Base-by-base conservation (phyloP, 2,797 vertebrate genomes). In the Diplodus puntazzo region DNA sequence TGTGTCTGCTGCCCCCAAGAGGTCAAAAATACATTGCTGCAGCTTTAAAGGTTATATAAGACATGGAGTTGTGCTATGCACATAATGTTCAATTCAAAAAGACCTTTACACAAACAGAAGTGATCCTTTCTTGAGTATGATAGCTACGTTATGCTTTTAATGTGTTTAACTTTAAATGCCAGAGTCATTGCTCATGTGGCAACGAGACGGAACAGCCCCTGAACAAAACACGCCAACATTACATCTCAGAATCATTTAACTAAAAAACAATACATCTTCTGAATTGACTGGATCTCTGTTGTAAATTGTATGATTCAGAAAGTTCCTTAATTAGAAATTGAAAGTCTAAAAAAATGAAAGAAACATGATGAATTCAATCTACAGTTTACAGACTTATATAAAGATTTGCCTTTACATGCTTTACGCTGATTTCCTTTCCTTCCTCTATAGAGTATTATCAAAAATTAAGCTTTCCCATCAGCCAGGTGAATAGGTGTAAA, bases 121-220 rank as follows among this genome's bases (percentile, higher is more conserved):
- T 25, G 0, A 57, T 63, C 18, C n/a, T 57, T n/a, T 62, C 27
- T 18, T 55, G 42, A 42, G 18, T 45, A 55, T 61, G 21, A 60
- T 39, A 53, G 48, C 13, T n/a, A 21, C 7, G 18, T 16, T 50
- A 13, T 25, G 45, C 30, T 50, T 64, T 60, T 58, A 49, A 45
- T 59, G n/a, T 57, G 39, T 76, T 67, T 46, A 61, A 46, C 58
- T 67, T 46, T 30, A 48, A 73, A 77, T 77, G 43, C 21, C 58
- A 64, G 11, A 69, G 10, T 70, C 30, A 55, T 49, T 43, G 14
- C 27, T 70, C 43, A 57, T 55, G 49, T 62, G 50, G 23, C 21
- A 42, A 59, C 42, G 49, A 39, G 21, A 61, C 3, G 12, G 18
- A 52, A 11, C 30, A 55, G 25, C 12, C 25, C 30, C 20, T 59